Evolutionary conservation across 2,888 invertebrate genomes (phyloP).

Genomic region (Euzetes globulus): DNA sequence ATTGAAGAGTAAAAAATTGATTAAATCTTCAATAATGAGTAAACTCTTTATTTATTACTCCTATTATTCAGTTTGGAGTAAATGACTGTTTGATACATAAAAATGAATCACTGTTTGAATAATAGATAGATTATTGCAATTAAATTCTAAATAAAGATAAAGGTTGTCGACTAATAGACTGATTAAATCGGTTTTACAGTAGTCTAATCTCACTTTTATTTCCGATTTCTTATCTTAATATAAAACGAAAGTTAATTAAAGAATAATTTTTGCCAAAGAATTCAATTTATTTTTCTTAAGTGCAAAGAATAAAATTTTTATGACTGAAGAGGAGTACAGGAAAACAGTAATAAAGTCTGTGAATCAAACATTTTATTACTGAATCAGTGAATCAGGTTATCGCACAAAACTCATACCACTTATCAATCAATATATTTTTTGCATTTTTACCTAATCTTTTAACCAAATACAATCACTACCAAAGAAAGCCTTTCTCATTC

Average conservation of each 20-base stretch:
- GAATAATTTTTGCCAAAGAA: not conserved
- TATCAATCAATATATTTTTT: not conserved
- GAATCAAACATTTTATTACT: not conserved
- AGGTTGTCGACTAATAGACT: not conserved
- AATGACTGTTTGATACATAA: not conserved
- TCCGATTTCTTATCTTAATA: not conserved
- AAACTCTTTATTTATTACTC: not conserved
- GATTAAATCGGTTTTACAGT: not conserved
- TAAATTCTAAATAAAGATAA: not conserved
- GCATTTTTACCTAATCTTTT: not conserved
- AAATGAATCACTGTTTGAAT: not conserved
- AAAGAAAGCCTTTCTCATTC: no score
- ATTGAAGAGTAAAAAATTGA: not conserved
- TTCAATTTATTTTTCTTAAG: not conserved
- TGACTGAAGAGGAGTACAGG: not conserved
- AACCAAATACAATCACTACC: no score
- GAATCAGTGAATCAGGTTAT: not conserved
- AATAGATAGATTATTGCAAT: not conserved
- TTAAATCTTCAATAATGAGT: not conserved
- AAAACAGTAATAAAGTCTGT: not conserved
- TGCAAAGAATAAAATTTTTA: not conserved
- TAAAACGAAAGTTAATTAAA: constrained; percentile 8
- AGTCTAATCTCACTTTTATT: not conserved
- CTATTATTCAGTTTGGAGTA: not conserved
- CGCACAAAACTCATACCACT: not conserved